Conservation (phyloP, 2,113 vertebrate species). For the Varanus salvator region DNA sequence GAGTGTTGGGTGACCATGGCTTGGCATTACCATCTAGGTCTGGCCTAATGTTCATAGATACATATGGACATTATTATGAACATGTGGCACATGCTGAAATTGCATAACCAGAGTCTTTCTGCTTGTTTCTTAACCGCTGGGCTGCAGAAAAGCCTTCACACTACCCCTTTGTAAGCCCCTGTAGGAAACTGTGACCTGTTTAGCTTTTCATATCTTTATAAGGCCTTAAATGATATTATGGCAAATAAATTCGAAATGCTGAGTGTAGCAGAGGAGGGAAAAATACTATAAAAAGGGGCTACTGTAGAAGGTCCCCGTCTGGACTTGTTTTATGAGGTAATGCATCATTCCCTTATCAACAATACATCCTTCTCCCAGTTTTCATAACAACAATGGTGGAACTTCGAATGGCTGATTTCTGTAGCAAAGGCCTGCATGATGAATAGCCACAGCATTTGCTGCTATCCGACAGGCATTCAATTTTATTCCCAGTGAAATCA, state of each 20-base stretch:
- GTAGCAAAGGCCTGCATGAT: slow-evolving; percentile 27
- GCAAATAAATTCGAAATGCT: slow-evolving; percentile 2
- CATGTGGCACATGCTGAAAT: background rate
- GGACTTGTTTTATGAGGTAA: slow-evolving; percentile 35
- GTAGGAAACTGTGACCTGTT: background rate
- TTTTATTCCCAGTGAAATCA: slow-evolving; percentile 44
- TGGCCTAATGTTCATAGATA: background rate
- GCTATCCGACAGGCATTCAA: slow-evolving; percentile 30
- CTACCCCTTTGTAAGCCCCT: background rate
- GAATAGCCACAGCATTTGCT: slow-evolving; percentile 25
- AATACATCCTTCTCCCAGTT: slow-evolving; percentile 22
- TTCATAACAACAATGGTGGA: background rate
- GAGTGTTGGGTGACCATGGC: background rate
- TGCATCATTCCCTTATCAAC: slow-evolving; percentile 10
- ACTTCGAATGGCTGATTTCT: background rate
- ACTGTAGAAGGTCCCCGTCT: background rate
- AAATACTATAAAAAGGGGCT: slow-evolving; percentile 4
- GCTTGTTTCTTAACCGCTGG: background rate
- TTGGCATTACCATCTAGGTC: background rate
- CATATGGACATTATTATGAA: background rate
- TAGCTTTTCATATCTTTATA: slow-evolving; percentile 7
- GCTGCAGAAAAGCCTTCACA: background rate
- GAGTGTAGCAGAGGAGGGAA: background rate
- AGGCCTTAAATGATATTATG: slow-evolving; percentile 15
- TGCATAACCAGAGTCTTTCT: background rate